Evolutionary conservation across 2,797 vertebrate genomes (phyloP), one percentile per base, ranked within the genome.

Genomic region (Myotis myotis): DNA sequence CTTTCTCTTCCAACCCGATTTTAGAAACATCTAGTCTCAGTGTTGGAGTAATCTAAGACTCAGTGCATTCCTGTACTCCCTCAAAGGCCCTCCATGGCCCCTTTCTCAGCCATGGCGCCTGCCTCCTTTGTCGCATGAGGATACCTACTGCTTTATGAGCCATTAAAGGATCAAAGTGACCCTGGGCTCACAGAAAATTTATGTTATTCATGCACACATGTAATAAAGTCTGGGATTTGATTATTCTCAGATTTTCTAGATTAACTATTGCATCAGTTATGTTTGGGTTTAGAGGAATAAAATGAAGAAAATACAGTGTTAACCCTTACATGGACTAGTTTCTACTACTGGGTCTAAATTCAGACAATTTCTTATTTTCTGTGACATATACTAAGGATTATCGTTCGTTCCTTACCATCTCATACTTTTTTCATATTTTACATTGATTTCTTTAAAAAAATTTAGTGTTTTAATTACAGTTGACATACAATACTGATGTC

Each of bases 131-230:
- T 95, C 5, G 0, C 51, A 84, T 0, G 22, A 89, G 72, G 49
- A 71, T 66, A 76, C 44, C 16, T 2, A 55, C 71, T 93, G 76
- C 55, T 96, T 96, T 91, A 96, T 74, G 76, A 95, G 72, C 68
- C 76, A 93, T 81, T 93, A 76, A 91, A 94, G 55, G 49, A 96
- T 94, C 81, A 96, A 90, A 96, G 93, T 91, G 96, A 97, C 89
- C 93, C 89, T 89, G 93, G 51, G 64, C 62, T 96, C 68, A 12
- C 5, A 19, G 62, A 90, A 92, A 87, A 96, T 93, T 93, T 94
- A 85, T 82, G 53, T 92, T 84, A 57, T 79, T 84, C 76, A 92
- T 82, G 81, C 30, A 75, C 57, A 87, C 68, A 60, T 94, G 91
- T 95, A 89, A 91, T 82, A 87, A 95, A 87, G 9, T 12, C 49